Evolutionary conservation across 2,888 invertebrate species (phyloP).

Genomic region (Xestia c-nigrum): DNA sequence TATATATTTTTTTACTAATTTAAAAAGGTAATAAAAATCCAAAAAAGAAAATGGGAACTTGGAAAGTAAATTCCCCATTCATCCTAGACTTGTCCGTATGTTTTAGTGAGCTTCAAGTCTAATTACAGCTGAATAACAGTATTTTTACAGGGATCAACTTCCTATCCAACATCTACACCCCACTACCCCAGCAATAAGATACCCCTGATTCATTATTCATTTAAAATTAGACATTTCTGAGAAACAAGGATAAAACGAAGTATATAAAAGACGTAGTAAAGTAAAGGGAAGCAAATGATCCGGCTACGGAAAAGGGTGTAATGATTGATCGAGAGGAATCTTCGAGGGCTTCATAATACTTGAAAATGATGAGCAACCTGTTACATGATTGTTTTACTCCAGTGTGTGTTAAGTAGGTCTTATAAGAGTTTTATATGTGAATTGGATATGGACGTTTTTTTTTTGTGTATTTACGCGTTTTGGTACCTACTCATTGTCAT

Average conservation of each 20-base stretch:
- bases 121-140: not conserved
- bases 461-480: not conserved
- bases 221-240: not conserved
- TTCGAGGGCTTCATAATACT: constrained; percentile 36
- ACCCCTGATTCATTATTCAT: not conserved
- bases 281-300: constrained; percentile 42
- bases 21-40: no score
- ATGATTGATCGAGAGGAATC: constrained; percentile 54
- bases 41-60: no score
- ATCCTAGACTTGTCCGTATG: no score
- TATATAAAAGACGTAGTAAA: constrained; percentile 2
- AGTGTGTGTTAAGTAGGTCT: not conserved
- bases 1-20: no score
- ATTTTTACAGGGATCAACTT: not conserved
- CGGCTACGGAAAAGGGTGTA: constrained; percentile 25
- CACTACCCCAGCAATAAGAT: not conserved
- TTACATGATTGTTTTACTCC: constrained; percentile 33
- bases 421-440: not conserved
- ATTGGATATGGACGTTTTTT: not conserved
- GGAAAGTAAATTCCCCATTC: no score
- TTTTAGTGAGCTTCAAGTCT: not conserved
- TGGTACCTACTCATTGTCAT: not conserved
- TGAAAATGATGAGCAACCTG: constrained; percentile 53
- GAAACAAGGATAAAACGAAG: constrained; percentile 5
- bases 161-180: not conserved